Conservation (phyloP, 2,888 invertebrate genomes). For the Trachelus troglodyta region DNA sequence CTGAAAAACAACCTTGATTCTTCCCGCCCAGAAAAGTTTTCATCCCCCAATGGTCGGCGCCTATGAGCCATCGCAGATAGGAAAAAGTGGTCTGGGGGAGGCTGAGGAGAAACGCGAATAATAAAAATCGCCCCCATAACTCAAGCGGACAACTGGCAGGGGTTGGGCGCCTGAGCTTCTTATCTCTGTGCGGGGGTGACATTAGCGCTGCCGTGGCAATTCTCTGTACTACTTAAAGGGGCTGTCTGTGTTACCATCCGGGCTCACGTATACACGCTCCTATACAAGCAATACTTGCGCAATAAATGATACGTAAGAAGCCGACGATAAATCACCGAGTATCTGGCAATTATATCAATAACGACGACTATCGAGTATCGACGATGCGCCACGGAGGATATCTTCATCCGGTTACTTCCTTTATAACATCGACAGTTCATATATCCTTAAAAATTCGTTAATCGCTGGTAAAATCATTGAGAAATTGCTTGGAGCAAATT, state of each 20-base stretch:
- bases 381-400: conserved; percentile 34
- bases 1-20: background rate
- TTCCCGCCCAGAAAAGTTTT: background rate
- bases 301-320: conserved; percentile 33
- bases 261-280: conserved; percentile 10
- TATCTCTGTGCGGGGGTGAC: conserved; percentile 61
- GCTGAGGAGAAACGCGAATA: conserved; percentile 54
- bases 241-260: conserved; percentile 23
- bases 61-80: conserved; percentile 54
- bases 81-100: conserved; percentile 45
- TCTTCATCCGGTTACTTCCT: conserved; percentile 13
- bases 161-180: conserved; percentile 53
- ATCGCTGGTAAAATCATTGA: background rate
- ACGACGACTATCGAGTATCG: conserved; percentile 50
- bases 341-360: conserved; percentile 61
- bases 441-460: background rate
- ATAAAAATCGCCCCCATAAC: conserved; percentile 65
- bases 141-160: conserved; percentile 55
- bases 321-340: conserved; percentile 50
- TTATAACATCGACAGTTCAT: background rate
- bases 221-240: conserved; percentile 50
- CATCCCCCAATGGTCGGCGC: conserved; percentile 33
- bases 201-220: conserved; percentile 63
- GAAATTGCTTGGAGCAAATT: background rate
- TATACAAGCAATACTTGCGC: conserved; percentile 15